Evolutionary conservation across 2,113 vertebrate genomes (phyloP).

Genomic region (Toxostoma redivivum): DNA sequence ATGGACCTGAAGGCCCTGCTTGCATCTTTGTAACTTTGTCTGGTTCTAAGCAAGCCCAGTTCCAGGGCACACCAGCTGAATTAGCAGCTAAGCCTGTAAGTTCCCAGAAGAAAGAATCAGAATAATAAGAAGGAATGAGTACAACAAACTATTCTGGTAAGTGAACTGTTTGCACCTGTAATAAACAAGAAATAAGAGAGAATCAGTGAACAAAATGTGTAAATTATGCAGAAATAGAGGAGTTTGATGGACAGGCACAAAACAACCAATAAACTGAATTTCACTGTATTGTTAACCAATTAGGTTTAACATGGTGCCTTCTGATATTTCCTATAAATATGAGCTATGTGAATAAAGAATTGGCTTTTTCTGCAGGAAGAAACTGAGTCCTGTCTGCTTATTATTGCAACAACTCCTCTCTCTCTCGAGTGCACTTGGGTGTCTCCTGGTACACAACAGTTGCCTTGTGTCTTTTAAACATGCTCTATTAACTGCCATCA

Average conservation of each 20-base stretch:
- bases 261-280: not conserved
- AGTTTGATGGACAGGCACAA: not conserved
- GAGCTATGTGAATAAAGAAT: not conserved
- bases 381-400: not conserved
- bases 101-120: too few species aligned
- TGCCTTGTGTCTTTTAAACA: conserved; percentile 12
- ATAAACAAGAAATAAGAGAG: too few species aligned
- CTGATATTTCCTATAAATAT: not conserved
- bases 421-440: not conserved
- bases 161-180: too few species aligned
- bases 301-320: not conserved
- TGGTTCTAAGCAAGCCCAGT: too few species aligned
- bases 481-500: conserved; percentile 46
- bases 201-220: not conserved
- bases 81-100: too few species aligned
- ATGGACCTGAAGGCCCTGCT: too few species aligned
- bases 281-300: not conserved
- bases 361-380: not conserved
- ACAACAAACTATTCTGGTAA: too few species aligned
- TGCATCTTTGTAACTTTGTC: too few species aligned
- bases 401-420: not conserved
- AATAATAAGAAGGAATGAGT: too few species aligned
- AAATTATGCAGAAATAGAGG: not conserved
- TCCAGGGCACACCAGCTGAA: not conserved
- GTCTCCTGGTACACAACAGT: not conserved